Evolutionary conservation across 2,113 vertebrate species (phyloP), one percentile per base, ranked within the genome.

Genomic region (Nerophis lumbriciformis): DNA sequence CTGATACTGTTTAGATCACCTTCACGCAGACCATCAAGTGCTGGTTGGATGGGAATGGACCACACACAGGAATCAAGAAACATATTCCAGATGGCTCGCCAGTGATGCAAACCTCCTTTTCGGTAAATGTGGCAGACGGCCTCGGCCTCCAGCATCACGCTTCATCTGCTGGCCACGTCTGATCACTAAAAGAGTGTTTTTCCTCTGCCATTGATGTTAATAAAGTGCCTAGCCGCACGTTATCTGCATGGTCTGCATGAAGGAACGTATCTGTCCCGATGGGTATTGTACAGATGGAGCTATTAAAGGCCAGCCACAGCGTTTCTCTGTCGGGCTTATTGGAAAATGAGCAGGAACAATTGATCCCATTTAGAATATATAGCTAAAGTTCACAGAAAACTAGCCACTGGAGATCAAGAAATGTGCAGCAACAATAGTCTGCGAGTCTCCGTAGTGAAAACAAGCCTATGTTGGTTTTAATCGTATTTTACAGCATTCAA

Each of bases 11-110:
- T 72, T 73, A 87, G 83, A 83, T 66, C 69, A 72, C 79, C 75
- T 82, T 81, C 86, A 86, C 58, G 59, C 80, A 90, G 88, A 90
- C 89, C 90, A 91, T 90, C 89, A 91, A 89, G 80, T 83, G 79
- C 71, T 85, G 90, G 89, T 90, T 83, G 83, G 76, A 79, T 88
- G 75, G 73, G 83, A 91, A 88, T 82, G 81, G 67, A 79, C 39
- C 55, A 57, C 66, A 49, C 55, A 54, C 72, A 82, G 49, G 73
- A 77, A 71, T 75, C 61, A 71, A 60, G 51, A 69, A 88, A 85
- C 80, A 68, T 71, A 79, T 85, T 89, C 86, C 84, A 87, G 84
- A 89, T 89, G 88, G 87, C 71, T 76, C 52, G 28, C 49, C 78
- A 76, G 73, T 69, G 82, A 80, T 75, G 78, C 84, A 83, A 79